phyloP scores from a whole-genome alignment of 2,888 invertebrate species.

The Caenorhabditis doughertyi region DNA sequence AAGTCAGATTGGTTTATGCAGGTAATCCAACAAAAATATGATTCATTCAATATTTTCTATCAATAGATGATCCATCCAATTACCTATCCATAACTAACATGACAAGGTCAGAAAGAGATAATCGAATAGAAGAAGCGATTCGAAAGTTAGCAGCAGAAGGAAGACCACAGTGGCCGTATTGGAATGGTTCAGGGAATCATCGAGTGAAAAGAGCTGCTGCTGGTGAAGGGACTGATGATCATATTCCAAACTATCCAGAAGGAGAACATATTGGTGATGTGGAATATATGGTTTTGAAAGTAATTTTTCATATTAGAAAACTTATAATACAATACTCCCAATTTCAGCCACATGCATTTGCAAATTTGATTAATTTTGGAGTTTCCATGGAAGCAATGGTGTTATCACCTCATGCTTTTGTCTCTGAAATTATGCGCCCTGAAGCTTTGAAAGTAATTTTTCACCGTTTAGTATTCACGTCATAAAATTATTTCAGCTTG shows the following conservation, averaged over 20 bases:
- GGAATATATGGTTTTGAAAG: conserved; percentile 65
- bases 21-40: conserved; percentile 15
- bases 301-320: no score
- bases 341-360: conserved; percentile 75
- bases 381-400: conserved; percentile 74
- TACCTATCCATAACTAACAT: conserved; percentile 47
- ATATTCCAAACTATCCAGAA: conserved; percentile 56
- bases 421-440: conserved; percentile 73
- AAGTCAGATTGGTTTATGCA: conserved; percentile 70
- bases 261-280: conserved; percentile 65
- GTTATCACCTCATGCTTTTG: conserved; percentile 77
- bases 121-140: conserved; percentile 70
- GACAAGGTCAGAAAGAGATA: conserved; percentile 60
- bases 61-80: conserved; percentile 39
- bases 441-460: conserved; percentile 70
- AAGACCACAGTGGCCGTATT: conserved; percentile 65
- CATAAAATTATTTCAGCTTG: conserved; percentile 63
- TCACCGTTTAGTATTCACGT: neutral
- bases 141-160: conserved; percentile 66
- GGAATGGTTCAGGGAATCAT: conserved; percentile 29
- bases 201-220: conserved; percentile 39
- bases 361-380: conserved; percentile 73
- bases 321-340: no score
- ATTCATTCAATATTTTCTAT: no score
- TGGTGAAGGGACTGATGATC: conserved; percentile 2